Evolutionary conservation across 2,113 vertebrate species (phyloP).

Genomic region (Helogale parvula): DNA sequence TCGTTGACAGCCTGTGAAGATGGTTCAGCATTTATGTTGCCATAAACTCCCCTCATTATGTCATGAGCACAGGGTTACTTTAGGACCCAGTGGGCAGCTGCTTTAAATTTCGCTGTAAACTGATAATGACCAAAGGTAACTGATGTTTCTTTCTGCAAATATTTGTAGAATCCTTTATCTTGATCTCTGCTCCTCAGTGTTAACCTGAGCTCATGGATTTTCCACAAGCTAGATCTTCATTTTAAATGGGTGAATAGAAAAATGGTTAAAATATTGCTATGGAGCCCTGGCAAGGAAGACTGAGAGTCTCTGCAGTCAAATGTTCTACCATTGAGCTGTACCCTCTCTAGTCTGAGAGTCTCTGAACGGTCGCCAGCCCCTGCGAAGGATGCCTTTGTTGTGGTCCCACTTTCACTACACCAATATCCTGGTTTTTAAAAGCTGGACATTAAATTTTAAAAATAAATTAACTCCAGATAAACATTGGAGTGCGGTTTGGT

Average conservation of each 20-base stretch:
- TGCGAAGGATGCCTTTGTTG: background rate
- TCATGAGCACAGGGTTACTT: background rate
- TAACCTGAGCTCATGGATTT: background rate
- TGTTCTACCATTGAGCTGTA: background rate
- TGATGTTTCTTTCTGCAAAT: background rate
- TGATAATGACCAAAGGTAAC: background rate
- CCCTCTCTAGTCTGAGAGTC: background rate
- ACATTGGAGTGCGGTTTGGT: background rate
- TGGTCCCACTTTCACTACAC: background rate
- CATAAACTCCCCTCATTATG: background rate
- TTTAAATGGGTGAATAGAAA: background rate
- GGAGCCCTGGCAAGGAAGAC: background rate
- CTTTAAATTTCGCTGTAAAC: background rate
- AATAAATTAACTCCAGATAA: background rate
- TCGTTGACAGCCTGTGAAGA: background rate
- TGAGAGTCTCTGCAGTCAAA: background rate
- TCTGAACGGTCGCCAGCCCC: background rate
- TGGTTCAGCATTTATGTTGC: background rate
- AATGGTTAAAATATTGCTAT: background rate
- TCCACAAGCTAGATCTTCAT: background rate
- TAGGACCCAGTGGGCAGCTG: background rate
- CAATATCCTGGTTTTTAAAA: background rate
- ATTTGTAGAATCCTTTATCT: background rate
- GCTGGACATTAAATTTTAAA: background rate
- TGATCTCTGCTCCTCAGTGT: background rate